Evolutionary conservation across 2,888 invertebrate species (phyloP), one percentile per base, ranked within the genome.

Genomic region (Physocephala rufipes): DNA sequence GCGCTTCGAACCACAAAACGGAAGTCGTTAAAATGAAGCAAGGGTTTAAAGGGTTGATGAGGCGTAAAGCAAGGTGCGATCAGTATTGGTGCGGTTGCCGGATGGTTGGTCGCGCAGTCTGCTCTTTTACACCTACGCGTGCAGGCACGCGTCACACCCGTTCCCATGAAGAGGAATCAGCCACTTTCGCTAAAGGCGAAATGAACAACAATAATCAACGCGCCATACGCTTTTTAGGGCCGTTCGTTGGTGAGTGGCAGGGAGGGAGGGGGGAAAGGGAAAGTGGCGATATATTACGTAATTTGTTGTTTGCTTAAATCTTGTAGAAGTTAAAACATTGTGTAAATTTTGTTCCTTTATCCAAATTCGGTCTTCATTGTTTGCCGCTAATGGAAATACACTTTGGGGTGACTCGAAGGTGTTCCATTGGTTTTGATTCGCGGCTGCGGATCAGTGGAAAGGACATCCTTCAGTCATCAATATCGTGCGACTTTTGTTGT

Each of bases 51-150:
- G 53, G 16, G 30, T 49, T 21, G 19, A 13, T 13, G 13, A 19
- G 67, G 68, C 36, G 36, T 49, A 62, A 68, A 36, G 36, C 61
- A 62, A 68, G 68, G 68, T 68, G 68, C 62, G 62, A 61, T 68
- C 68, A 62, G 28, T 49, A 62, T 62, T 68, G 36, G 5, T 4
- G 9, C 36, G 36, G 36, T 36, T 9, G 36, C 9, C 36, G 36
- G 36, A 4, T 36, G 36, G 16, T 43, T 68, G 68, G 61, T 68
- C 61, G 68, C 68, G 59, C 61, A 61, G 53, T 49, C 59, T 67
- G 67, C 59, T 67, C 67, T 67, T 67, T 67, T 62, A 62, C 68
- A 68, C 68, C 68, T 68, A 68, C 68, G 68, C 62, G 55, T 16
- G 58, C 49, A n/a, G n/a, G n/a, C 68, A 58, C 55, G 55, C 24